phyloP scores from a whole-genome alignment of 2,797 vertebrate genomes.

The Tapirus indicus region DNA sequence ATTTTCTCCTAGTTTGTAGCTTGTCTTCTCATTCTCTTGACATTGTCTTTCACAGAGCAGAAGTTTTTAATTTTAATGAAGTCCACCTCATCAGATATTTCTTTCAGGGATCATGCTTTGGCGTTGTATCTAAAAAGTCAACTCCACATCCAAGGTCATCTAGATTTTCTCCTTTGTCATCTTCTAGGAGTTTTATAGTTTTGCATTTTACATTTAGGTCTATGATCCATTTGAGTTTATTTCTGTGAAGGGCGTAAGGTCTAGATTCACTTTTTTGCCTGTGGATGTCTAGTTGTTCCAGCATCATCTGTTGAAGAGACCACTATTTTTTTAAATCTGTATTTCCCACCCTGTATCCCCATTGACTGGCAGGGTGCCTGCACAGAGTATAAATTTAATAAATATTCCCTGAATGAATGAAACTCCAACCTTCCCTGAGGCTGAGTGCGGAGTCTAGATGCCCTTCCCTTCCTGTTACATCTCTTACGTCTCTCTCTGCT shows the following conservation, averaged over 20 bases:
- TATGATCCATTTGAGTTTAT: neutral
- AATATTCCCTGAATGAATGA: neutral
- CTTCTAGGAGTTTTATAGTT: neutral
- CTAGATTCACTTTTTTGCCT: neutral
- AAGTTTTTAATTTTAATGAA: neutral
- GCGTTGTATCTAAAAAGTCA: neutral
- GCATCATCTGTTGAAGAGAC: neutral
- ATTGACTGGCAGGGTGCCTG: neutral
- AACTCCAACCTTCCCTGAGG: neutral
- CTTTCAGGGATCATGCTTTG: neutral
- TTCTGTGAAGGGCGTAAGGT: neutral
- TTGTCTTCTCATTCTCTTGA: neutral
- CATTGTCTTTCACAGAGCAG: neutral
- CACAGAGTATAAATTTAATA: neutral
- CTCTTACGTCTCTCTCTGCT: neutral
- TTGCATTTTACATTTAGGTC: neutral
- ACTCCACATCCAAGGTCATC: neutral
- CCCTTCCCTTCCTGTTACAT: neutral
- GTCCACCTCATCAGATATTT: neutral
- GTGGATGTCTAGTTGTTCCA: neutral
- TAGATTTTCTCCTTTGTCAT: neutral
- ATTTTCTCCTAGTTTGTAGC: neutral
- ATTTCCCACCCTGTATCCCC: neutral
- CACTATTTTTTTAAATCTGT: neutral
- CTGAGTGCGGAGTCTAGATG: neutral